Percentiles rank a stretch among this genome's conserved stretches.
Conservation (phyloP, 2,113 vertebrate species). For the Sinocyclocheilus rhinocerous region DNA sequence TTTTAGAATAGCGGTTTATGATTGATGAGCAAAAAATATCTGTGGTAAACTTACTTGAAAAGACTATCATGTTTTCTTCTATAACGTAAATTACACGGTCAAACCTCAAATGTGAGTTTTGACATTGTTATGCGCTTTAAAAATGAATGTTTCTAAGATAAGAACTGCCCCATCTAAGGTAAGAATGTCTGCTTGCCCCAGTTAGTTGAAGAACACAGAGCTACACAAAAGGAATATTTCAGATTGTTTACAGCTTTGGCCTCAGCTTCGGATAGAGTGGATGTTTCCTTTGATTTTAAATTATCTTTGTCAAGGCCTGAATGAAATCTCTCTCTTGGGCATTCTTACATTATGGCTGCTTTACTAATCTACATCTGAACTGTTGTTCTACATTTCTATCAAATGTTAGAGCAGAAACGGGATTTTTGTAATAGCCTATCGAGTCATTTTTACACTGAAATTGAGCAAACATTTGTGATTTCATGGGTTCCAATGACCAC, state of each 20-base stretch:
- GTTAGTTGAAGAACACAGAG: conserved; percentile 46
- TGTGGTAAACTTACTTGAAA: not conserved
- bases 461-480: conserved; percentile 56
- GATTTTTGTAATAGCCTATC: conserved; percentile 26
- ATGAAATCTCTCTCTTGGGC: not conserved
- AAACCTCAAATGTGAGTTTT: not conserved
- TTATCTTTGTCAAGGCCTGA: not conserved
- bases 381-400: not conserved
- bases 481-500: conserved; percentile 60
- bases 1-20: not conserved
- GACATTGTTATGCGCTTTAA: not conserved
- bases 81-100: not conserved
- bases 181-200: conserved; percentile 47
- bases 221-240: conserved; percentile 28
- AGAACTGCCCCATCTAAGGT: conserved; percentile 53
- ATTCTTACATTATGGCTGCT: not conserved
- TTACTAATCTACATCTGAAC: not conserved
- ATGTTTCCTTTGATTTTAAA: not conserved
- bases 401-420: not conserved
- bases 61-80: not conserved
- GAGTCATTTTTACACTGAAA: conserved; percentile 41
- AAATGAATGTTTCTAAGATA: not conserved
- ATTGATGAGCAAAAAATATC: not conserved
- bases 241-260: conserved; percentile 46
- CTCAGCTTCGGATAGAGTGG: not conserved